Evolutionary conservation across 1,140 invertebrate species (phyloP).

Genomic region (Phymastichus coffea): DNA sequence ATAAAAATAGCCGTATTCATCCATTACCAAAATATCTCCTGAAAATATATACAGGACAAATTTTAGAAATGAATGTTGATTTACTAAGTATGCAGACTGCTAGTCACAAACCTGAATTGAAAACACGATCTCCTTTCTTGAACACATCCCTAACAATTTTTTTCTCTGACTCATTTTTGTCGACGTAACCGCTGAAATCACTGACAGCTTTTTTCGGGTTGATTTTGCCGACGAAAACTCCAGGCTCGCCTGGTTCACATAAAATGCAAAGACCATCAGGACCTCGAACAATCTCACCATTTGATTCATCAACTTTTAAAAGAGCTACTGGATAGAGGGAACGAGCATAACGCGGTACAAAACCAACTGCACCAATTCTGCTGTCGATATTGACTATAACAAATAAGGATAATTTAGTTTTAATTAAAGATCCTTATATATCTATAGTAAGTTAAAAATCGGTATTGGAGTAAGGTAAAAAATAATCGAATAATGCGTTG

Average conservation of each 20-base stretch:
- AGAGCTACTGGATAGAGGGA: constrained; percentile 71
- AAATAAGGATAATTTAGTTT: constrained; percentile 25
- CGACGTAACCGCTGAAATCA: constrained; percentile 82
- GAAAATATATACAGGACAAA: constrained; percentile 30
- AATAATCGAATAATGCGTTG: neutral
- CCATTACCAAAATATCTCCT: constrained; percentile 90
- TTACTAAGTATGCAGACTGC: neutral
- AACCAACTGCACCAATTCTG: constrained; percentile 89
- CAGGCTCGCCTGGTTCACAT: constrained; percentile 72
- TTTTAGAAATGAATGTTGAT: constrained; percentile 4
- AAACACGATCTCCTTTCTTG: constrained; percentile 81
- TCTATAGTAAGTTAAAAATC: neutral
- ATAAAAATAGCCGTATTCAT: constrained; percentile 90
- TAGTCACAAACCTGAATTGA: constrained; percentile 70
- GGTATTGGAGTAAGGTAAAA: neutral
- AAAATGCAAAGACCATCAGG: constrained; percentile 75
- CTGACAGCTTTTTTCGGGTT: constrained; percentile 67
- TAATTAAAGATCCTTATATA: too few species aligned
- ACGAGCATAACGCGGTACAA: constrained; percentile 72
- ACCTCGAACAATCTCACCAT: constrained; percentile 75
- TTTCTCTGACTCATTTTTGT: constrained; percentile 85
- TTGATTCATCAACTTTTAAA: constrained; percentile 79
- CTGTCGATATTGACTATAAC: constrained; percentile 88
- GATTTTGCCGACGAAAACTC: constrained; percentile 79
- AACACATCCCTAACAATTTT: constrained; percentile 90